A percentile compares a stretch with the other conserved stretches of the same genome.
Conservation (phyloP, 2,888 invertebrate species). For the Lasiommata megera region DNA sequence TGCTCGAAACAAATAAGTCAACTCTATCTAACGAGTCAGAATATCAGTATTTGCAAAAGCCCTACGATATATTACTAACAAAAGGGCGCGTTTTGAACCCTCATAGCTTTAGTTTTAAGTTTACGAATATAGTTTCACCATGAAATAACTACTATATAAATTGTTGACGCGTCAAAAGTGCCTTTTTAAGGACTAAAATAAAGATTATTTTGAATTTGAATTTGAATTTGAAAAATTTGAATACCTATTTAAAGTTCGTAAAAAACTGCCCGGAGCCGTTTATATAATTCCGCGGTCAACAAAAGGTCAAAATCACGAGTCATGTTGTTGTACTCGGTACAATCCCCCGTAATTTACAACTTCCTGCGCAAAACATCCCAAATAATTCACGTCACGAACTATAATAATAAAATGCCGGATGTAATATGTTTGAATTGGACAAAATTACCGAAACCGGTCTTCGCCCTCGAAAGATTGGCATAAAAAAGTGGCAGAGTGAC, state of each 20-base stretch:
- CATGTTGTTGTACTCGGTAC: conserved; percentile 5
- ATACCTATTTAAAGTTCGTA: background rate
- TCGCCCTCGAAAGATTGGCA: conserved; percentile 43
- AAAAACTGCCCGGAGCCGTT: background rate
- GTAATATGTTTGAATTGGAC: conserved; percentile 44
- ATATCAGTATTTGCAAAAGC: background rate
- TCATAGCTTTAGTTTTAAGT: no score
- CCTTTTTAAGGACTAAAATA: no score
- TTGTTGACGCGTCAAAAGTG: no score
- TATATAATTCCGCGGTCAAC: background rate
- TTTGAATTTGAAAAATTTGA: no score
- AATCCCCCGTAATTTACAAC: conserved; percentile 9
- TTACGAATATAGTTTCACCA: no score
- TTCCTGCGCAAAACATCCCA: conserved; percentile 21
- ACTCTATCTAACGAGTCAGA: no score
- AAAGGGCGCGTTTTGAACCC: no score
- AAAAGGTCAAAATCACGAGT: conserved; percentile 12
- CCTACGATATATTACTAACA: background rate
- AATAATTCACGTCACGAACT: conserved; percentile 18
- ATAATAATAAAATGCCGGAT: conserved; percentile 16
- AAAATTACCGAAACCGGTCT: conserved; percentile 43
- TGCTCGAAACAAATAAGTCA: no score
- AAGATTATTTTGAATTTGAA: no score
- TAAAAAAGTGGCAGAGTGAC: no score
- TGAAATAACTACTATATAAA: no score